Evolutionary conservation across 1,140 invertebrate genomes (phyloP).

Genomic region (Drosophila setifemur): DNA sequence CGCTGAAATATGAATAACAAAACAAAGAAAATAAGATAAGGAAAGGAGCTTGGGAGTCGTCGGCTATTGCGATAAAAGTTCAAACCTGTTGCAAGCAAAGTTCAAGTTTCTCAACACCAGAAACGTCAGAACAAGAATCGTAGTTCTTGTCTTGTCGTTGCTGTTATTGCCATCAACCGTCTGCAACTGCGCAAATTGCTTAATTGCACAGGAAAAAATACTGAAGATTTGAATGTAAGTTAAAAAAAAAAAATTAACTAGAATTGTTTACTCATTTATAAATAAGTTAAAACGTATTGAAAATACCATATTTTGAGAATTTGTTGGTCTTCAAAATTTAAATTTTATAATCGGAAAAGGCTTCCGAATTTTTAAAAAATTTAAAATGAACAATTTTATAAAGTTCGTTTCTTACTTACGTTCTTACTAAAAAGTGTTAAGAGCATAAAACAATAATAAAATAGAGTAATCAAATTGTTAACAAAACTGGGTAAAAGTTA

Average conservation of each 20-base stretch:
- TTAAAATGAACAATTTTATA: too few species aligned
- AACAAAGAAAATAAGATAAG: conserved; percentile 4
- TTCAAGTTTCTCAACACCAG: conserved; percentile 44
- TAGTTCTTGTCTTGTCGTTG: conserved; percentile 28
- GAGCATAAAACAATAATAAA: too few species aligned
- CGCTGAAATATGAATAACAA: conserved; percentile 1
- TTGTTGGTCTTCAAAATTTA: too few species aligned
- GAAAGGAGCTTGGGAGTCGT: conserved; percentile 5
- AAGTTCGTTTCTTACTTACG: too few species aligned
- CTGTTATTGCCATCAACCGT: conserved; percentile 36
- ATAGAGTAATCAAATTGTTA: too few species aligned
- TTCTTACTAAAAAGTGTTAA: too few species aligned
- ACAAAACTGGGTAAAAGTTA: too few species aligned
- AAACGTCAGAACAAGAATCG: conserved; percentile 12
- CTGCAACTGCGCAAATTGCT: conserved; percentile 77
- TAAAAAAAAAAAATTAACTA: not conserved
- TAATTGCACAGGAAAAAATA: conserved; percentile 11
- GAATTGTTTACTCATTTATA: not conserved
- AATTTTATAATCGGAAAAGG: too few species aligned
- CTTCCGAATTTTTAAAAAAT: too few species aligned
- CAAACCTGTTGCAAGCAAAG: conserved; percentile 51
- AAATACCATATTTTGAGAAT: too few species aligned
- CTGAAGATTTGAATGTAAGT: not conserved
- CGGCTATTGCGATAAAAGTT: conserved; percentile 43
- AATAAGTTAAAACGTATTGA: not conserved